Evolutionary conservation across 2,797 vertebrate genomes (phyloP), one percentile per base, ranked within the genome.

Genomic region (Telmatherina bonti): DNA sequence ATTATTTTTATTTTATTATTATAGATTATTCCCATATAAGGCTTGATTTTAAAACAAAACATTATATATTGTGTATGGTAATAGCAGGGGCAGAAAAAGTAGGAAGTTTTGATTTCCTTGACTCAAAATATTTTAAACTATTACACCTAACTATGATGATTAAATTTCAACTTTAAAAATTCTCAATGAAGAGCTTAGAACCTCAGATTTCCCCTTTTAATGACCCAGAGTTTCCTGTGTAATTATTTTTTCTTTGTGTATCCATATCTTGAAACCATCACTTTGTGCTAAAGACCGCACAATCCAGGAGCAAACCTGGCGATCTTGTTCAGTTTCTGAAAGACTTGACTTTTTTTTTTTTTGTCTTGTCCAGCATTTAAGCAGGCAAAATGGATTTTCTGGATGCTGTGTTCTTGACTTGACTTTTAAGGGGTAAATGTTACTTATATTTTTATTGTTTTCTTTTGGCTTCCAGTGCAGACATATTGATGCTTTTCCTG

Each of bases 401-500:
- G n/a, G n/a, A n/a, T n/a, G n/a, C n/a, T n/a, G n/a, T n/a, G n/a
- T n/a, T n/a, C n/a, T n/a, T n/a, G n/a, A n/a, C n/a, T n/a, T n/a
- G n/a, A n/a, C n/a, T n/a, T n/a, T n/a, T n/a, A 27, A 7, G 1
- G 10, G 15, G 16, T 0, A 18, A 26, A 18, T 47, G 22, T 41
- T 36, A 26, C 0, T 38, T 24, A 20, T 68, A 58, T 66, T 36
- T 16, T 24, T 64, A 59, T 41, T 1, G 36, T 70, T 53, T 65
- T 62, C 8, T 57, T 45, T 30, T 67, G n/a, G 16, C 36, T 77
- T 65, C 20, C 20, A 60, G 36, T n/a, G 26, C 49, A 47, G 27
- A 54, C 26, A 22, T 33, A 59, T 52, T 38, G 30, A 55, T 29
- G 16, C 20, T 20, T 47, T 45, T 66, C 24, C 41, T 47, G 29